Evolutionary conservation across 2,797 vertebrate genomes (phyloP).

Genomic region (Ispidina lecontei): DNA sequence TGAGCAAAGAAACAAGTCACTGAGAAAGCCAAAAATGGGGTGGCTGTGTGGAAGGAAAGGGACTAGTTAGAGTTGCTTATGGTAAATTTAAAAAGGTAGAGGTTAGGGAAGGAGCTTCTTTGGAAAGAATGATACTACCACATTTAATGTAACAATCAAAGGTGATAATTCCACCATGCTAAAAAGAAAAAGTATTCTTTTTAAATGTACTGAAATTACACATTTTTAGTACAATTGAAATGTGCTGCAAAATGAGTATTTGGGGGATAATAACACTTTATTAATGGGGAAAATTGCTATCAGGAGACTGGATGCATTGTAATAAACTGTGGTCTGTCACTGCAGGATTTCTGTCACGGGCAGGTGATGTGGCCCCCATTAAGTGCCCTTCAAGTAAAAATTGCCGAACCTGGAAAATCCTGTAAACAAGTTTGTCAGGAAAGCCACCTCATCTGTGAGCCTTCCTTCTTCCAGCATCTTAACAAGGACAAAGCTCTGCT

Average conservation of each 20-base stretch:
- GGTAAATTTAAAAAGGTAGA: not conserved
- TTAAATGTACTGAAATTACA: not conserved
- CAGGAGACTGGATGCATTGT: not conserved
- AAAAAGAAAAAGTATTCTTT: not conserved
- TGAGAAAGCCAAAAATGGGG: not conserved
- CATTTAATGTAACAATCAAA: not conserved
- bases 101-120: not conserved
- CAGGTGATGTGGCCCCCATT: slow-evolving; percentile 99
- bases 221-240: not conserved
- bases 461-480: slow-evolving; percentile 98
- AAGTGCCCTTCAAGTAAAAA: slow-evolving; percentile 89
- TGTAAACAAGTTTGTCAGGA: slow-evolving; percentile 98
- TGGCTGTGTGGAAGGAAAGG: not conserved
- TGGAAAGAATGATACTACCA: not conserved
- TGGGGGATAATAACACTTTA: not conserved
- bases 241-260: not conserved
- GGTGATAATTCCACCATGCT: not conserved
- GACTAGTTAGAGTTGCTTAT: not conserved
- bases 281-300: not conserved
- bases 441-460: slow-evolving; percentile 96
- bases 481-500: slow-evolving; percentile 96
- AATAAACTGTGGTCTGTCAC: slow-evolving; percentile 2
- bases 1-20: not conserved
- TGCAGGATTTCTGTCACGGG: slow-evolving; percentile 96
- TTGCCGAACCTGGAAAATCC: slow-evolving; percentile 88